A percentile compares a stretch with the other conserved stretches of the same genome.
These are phyloP conservation scores for Pollenia angustigena DNA, from an alignment of 2,888 invertebrate species.

Conservation along the genomic window DNA sequence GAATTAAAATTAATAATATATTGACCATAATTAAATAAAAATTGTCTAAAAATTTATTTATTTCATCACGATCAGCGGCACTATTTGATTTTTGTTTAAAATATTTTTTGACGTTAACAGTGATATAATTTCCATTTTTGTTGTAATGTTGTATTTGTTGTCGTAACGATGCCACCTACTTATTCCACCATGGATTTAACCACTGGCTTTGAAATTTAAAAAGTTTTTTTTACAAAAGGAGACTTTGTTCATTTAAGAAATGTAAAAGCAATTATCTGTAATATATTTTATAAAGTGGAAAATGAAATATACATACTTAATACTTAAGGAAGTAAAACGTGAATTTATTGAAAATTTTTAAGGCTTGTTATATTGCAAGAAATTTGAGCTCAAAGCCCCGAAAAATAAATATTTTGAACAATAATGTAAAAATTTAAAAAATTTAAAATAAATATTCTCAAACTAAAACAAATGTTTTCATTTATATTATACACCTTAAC, in stretches of 20 bases:
- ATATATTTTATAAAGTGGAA: conserved; percentile 41
- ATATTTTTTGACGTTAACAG: no score
- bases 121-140: no score
- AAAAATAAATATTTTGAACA: conserved; percentile 36
- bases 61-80: no score
- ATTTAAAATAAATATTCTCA: conserved; percentile 45
- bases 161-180: no score
- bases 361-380: conserved; percentile 36
- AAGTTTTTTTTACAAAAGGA: conserved; percentile 53
- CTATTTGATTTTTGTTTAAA: no score
- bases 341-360: conserved; percentile 39
- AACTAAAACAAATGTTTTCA: conserved; percentile 39
- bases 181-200: no score
- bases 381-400: conserved; percentile 30
- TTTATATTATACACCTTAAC: conserved; percentile 39
- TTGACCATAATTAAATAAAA: no score
- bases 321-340: conserved; percentile 35
- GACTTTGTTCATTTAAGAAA: conserved; percentile 50
- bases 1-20: no score
- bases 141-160: no score
- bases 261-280: conserved; percentile 47
- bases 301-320: conserved; percentile 30
- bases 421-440: conserved; percentile 31
- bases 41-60: no score
- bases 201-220: conserved; percentile 31